A percentile compares a stretch with the other conserved stretches of the same genome.
These are phyloP conservation scores for Drosophila formosana DNA, from an alignment of 2,888 invertebrate genomes.

Conservation along the genomic window DNA sequence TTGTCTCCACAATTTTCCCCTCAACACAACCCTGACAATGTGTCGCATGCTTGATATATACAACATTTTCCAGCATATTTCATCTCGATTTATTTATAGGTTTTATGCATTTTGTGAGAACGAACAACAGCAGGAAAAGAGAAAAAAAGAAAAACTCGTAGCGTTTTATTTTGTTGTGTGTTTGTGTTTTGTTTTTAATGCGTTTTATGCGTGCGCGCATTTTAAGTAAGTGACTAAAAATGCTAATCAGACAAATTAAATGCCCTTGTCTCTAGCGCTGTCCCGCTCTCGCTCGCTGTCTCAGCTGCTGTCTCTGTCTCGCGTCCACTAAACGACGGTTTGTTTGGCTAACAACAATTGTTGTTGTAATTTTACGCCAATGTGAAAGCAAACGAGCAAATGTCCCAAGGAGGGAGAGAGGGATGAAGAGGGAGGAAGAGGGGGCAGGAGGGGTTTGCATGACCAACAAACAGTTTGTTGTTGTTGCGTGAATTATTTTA, in stretches of 20 bases:
- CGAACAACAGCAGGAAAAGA: not conserved
- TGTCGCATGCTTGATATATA: conserved; percentile 47
- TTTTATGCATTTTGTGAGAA: conserved; percentile 54
- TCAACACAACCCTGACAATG: conserved; percentile 8
- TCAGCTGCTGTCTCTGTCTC: conserved; percentile 6
- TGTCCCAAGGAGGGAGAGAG: conserved; percentile 4
- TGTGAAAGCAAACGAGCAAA: conserved; percentile 47
- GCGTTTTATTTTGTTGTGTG: no score
- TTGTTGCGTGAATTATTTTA: conserved; percentile 76
- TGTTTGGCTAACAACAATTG: conserved; percentile 64
- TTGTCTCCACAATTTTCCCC: not conserved
- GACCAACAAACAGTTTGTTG: conserved; percentile 72
- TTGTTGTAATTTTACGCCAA: conserved; percentile 55
- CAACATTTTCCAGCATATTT: conserved; percentile 59
- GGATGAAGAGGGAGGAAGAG: not conserved
- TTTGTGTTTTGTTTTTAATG: conserved; percentile 69
- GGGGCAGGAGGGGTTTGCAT: conserved; percentile 47
- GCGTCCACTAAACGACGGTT: conserved; percentile 72
- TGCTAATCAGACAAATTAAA: conserved; percentile 81
- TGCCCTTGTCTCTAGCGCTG: conserved; percentile 34
- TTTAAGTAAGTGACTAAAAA: conserved; percentile 76
- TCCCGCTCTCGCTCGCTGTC: not conserved
- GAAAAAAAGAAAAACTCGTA: conserved; percentile 27
- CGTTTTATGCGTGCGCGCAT: conserved; percentile 80
- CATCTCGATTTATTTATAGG: conserved; percentile 48